Base-by-base conservation (phyloP, 1,140 invertebrate genomes). In the Trigoniulus corallinus region DNA sequence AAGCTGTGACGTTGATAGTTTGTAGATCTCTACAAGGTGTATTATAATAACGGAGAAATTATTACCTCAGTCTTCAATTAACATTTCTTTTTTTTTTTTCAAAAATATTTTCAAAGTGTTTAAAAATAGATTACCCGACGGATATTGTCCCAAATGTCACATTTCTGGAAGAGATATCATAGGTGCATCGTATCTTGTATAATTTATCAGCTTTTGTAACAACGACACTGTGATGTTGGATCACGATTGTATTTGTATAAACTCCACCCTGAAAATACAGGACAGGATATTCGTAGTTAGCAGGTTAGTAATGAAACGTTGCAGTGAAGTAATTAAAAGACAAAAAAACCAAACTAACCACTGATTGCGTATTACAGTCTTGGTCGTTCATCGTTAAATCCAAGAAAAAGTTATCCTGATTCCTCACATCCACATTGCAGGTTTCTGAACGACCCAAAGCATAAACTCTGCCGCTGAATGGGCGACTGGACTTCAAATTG, bases 141-240 rank as follows among this genome's bases (percentile, higher is more conserved):
- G 88, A 88, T 81, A 93, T 88, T 87, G 93, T 92, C 69, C 88
- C 88, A 69, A 93, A 94, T 10, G 88, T 92, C 53, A 94, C 91
- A 65, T 94, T 94, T 72, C 89, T 88, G 1, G 88, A 89, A 47
- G 86, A 87, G 80, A 93, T 93, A 66, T 94, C 89, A 63, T 94
- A 94, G 0, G 88, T 94, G 62, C 89, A 94, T 61, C 92, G 88
- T 29, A 94, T 85, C 69, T 92, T 92, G 75, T 94, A 94, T 58
- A 93, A 92, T 65, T 94, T 94, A 65, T 94, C 89, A 1, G 88
- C 87, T 69, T 93, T 93, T 12, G 88, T 94, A 84, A 94, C 91
- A 1, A 94, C 88, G 4, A 93, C 87, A 60, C 87, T 92, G 69
- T 94, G 88, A 62, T 93, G 88, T 68, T 94, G 89, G 1, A 94